A percentile compares a stretch with the other conserved stretches of the same genome.
Conservation (phyloP, 2,888 invertebrate genomes). For the Lasius fuliginosus region DNA sequence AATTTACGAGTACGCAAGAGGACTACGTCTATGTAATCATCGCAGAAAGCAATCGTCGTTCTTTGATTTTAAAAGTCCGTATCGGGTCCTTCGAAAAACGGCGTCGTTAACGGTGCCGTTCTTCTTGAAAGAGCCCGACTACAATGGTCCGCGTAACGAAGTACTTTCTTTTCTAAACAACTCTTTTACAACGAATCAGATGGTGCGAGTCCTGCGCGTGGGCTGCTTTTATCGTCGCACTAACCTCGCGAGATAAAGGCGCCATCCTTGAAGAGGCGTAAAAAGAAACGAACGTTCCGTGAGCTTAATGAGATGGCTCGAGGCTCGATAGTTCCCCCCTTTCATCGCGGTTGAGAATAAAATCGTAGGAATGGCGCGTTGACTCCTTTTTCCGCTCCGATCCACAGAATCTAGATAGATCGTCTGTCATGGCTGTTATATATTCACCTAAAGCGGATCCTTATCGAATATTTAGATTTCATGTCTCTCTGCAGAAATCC, state of each 20-base stretch:
- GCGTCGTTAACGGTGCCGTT: slow-evolving; percentile 49
- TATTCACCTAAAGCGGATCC: neutral
- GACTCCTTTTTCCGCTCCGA: slow-evolving; percentile 36
- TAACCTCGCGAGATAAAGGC: slow-evolving; percentile 63
- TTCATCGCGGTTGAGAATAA: slow-evolving; percentile 57
- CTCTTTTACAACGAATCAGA: slow-evolving; percentile 56
- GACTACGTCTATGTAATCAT: slow-evolving; percentile 16
- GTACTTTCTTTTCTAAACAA: slow-evolving; percentile 61
- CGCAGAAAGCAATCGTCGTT: slow-evolving; percentile 30
- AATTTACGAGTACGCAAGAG: slow-evolving; percentile 8
- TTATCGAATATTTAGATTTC: slow-evolving; percentile 7
- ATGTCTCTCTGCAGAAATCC: neutral
- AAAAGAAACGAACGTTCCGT: slow-evolving; percentile 53
- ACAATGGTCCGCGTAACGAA: slow-evolving; percentile 58
- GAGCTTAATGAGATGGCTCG: slow-evolving; percentile 64
- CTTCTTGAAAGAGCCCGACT: slow-evolving; percentile 22
- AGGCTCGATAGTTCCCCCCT: slow-evolving; percentile 49
- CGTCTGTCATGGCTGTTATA: slow-evolving; percentile 8
- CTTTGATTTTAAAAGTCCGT: slow-evolving; percentile 40
- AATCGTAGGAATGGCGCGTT: slow-evolving; percentile 44
- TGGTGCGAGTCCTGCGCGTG: slow-evolving; percentile 18
- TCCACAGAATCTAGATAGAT: neutral
- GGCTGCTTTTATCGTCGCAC: slow-evolving; percentile 61
- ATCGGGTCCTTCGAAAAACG: slow-evolving; percentile 38
- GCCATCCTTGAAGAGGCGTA: slow-evolving; percentile 47